These are phyloP conservation scores for Strigamia crassipes DNA, from an alignment of 2,888 invertebrate species.

Conservation along the genomic window DNA sequence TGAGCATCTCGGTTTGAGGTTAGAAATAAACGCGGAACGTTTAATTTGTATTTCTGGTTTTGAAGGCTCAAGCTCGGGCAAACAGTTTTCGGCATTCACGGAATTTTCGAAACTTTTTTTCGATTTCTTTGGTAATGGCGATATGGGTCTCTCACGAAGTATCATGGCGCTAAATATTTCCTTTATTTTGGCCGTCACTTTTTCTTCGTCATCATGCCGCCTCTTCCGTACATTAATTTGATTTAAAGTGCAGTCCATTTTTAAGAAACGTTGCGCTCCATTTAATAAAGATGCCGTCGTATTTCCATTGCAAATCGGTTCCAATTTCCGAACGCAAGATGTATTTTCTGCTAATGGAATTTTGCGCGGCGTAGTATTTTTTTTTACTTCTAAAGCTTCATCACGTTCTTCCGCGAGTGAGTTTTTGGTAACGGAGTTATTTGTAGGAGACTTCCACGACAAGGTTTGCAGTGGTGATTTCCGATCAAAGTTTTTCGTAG, in stretches of 20 bases:
- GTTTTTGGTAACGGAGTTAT: not conserved
- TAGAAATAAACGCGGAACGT: not conserved
- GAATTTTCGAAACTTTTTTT: not conserved
- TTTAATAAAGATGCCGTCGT: too few relatives aligned
- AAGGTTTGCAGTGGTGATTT: not conserved
- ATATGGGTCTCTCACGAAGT: not conserved
- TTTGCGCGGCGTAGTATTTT: not conserved
- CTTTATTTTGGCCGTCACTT: not conserved
- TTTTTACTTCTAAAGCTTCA: not conserved
- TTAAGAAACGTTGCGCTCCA: not conserved
- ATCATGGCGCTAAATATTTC: not conserved
- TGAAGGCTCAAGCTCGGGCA: too few relatives aligned
- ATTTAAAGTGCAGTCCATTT: too few relatives aligned
- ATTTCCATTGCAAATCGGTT: too few relatives aligned
- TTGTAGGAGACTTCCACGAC: not conserved
- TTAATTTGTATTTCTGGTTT: not conserved
- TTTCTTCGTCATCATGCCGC: not conserved
- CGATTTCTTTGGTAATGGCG: not conserved
- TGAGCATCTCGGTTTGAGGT: not conserved
- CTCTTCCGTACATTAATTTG: not conserved
- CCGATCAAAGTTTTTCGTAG: not conserved
- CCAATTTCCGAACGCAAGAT: too few relatives aligned
- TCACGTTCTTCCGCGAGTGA: not conserved
- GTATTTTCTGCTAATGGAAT: not conserved
- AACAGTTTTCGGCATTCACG: too few relatives aligned